A percentile compares a stretch with the other conserved stretches of the same genome.
phyloP scores from a whole-genome alignment of 2,113 vertebrate genomes.

The Tapirus terrestris region DNA sequence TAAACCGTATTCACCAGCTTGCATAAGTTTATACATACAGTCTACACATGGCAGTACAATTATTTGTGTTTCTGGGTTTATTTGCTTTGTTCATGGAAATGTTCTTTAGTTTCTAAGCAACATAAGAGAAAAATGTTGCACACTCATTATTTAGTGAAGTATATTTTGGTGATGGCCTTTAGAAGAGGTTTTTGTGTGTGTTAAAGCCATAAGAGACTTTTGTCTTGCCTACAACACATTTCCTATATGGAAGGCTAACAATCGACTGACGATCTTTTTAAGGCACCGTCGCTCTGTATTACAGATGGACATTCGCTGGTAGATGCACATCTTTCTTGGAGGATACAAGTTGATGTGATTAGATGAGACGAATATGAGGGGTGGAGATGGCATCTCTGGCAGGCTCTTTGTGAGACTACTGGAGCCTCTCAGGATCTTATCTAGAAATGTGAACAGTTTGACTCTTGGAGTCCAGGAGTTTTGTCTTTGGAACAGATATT shows the following conservation, averaged over 20 bases:
- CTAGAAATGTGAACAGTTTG: neutral
- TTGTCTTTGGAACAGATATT: neutral
- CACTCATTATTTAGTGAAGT: neutral
- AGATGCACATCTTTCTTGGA: neutral
- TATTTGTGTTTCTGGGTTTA: conserved; percentile 20
- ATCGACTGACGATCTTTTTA: neutral
- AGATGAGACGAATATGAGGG: neutral
- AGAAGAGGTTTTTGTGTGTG: neutral
- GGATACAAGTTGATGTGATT: neutral
- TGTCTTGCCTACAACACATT: neutral
- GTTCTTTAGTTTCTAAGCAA: neutral
- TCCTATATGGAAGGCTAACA: neutral
- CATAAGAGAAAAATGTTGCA: neutral
- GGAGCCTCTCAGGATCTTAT: neutral
- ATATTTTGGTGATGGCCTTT: neutral
- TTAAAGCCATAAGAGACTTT: neutral
- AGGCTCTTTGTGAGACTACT: neutral
- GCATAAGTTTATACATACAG: neutral
- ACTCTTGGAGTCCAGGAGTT: neutral
- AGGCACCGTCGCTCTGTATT: neutral
- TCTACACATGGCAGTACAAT: neutral
- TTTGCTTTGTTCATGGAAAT: conserved; percentile 27
- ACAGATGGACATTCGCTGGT: neutral
- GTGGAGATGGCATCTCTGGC: neutral
- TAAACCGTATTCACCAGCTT: neutral